Evolutionary conservation across 1,140 invertebrate genomes (phyloP).

Genomic region (Charaxes varanes): DNA sequence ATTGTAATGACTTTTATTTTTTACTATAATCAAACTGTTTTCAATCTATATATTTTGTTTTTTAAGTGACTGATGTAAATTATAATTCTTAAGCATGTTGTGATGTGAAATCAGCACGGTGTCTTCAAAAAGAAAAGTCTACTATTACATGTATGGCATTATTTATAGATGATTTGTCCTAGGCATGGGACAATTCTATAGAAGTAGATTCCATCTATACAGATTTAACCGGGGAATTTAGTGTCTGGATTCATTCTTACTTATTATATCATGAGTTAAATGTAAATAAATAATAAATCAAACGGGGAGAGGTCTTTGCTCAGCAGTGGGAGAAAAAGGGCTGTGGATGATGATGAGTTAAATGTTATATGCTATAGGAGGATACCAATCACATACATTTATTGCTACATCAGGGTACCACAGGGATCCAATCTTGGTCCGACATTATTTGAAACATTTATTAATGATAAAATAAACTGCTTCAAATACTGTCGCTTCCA

Average conservation of each 20-base stretch:
- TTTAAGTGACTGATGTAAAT: too few species aligned
- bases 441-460: slow-evolving; percentile 1
- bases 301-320: too few species aligned
- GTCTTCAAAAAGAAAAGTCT: background rate
- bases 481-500: too few species aligned
- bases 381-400: background rate
- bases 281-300: too few species aligned
- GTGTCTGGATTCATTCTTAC: background rate
- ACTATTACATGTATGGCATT: background rate
- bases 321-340: too few species aligned
- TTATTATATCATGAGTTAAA: background rate
- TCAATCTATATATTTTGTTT: too few species aligned
- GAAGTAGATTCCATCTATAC: slow-evolving; percentile 1
- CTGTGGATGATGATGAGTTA: too few species aligned
- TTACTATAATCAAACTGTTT: too few species aligned
- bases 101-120: slow-evolving; percentile 1
- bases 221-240: background rate
- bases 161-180: background rate
- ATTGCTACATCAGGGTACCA: slow-evolving; percentile 2
- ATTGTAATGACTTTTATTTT: too few species aligned
- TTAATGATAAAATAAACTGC: too few species aligned
- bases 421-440: background rate
- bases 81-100: too few species aligned
- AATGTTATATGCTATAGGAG: background rate
- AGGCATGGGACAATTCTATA: too few species aligned